Evolutionary conservation across 1,140 invertebrate genomes (phyloP).

Genomic region (Neuroterus valhalla): DNA sequence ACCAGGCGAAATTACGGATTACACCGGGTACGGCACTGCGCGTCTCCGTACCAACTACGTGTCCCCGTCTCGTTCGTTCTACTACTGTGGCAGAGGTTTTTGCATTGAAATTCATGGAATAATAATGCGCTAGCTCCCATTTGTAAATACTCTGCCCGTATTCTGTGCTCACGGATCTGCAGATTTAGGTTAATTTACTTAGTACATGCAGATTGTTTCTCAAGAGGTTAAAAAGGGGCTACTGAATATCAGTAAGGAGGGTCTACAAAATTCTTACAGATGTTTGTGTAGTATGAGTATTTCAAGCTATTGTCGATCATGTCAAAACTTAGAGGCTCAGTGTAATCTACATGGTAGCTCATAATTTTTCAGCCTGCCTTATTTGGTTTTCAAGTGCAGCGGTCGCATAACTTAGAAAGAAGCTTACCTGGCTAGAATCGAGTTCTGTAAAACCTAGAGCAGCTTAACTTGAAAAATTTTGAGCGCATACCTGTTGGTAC

Average conservation of each 20-base stretch:
- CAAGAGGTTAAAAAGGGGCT: neutral
- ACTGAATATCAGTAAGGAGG: neutral
- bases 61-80: neutral
- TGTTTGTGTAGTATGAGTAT: too few relatives aligned
- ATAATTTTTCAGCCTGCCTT: too few relatives aligned
- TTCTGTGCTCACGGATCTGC: conserved; percentile 19
- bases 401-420: too few relatives aligned
- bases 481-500: too few relatives aligned
- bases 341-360: too few relatives aligned
- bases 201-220: neutral
- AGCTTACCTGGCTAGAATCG: too few relatives aligned
- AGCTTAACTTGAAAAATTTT: too few relatives aligned
- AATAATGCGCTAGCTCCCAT: conserved; percentile 63
- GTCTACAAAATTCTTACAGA: too few relatives aligned
- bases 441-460: too few relatives aligned
- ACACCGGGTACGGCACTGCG: conserved; percentile 36
- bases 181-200: neutral
- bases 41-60: neutral
- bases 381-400: too few relatives aligned
- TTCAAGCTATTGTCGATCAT: too few relatives aligned
- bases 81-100: conserved; percentile 47
- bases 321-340: too few relatives aligned
- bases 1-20: conserved; percentile 58
- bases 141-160: conserved; percentile 54
- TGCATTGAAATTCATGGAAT: conserved; percentile 71